These are phyloP conservation scores for Wasmannia auropunctata DNA, from an alignment of 1,140 invertebrate species.

Conservation along the genomic window DNA sequence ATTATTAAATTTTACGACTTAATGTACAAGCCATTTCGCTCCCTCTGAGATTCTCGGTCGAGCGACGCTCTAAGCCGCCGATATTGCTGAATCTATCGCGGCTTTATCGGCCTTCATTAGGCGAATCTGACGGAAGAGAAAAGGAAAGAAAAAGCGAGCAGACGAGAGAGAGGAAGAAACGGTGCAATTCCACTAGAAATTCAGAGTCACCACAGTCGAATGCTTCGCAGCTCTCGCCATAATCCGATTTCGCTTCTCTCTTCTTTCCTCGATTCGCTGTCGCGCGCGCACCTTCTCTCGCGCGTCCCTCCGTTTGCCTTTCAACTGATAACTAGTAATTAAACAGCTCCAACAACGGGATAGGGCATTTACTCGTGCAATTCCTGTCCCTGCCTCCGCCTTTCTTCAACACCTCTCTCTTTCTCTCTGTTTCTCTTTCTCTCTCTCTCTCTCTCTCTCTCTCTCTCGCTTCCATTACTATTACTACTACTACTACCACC, in stretches of 20 bases:
- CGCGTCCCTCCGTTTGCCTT: slow-evolving; percentile 44
- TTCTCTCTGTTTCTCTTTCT: not conserved
- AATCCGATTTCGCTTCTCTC: slow-evolving; percentile 70
- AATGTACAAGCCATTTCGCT: slow-evolving; percentile 48
- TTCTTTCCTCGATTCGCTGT: slow-evolving; percentile 30
- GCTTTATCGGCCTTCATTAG: slow-evolving; percentile 58
- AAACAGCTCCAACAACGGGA: slow-evolving; percentile 57
- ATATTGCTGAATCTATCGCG: slow-evolving; percentile 61
- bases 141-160: slow-evolving; percentile 22
- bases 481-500: not conserved
- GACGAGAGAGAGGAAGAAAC: slow-evolving; percentile 32
- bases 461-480: not conserved
- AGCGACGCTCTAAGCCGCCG: slow-evolving; percentile 31
- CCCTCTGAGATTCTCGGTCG: slow-evolving; percentile 4
- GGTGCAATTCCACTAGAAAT: slow-evolving; percentile 54
- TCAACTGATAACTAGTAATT: slow-evolving; percentile 62
- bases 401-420: slow-evolving; percentile 21
- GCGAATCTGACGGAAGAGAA: slow-evolving; percentile 23
- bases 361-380: slow-evolving; percentile 55
- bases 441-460: slow-evolving; percentile 8
- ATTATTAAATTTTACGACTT: slow-evolving; percentile 25
- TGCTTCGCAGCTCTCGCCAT: slow-evolving; percentile 71
- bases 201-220: slow-evolving; percentile 63
- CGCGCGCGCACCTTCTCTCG: not conserved
- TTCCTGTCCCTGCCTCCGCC: slow-evolving; percentile 44